These are phyloP conservation scores for Blastobasis lacticolella DNA, from an alignment of 2,888 invertebrate genomes.

Conservation along the genomic window DNA sequence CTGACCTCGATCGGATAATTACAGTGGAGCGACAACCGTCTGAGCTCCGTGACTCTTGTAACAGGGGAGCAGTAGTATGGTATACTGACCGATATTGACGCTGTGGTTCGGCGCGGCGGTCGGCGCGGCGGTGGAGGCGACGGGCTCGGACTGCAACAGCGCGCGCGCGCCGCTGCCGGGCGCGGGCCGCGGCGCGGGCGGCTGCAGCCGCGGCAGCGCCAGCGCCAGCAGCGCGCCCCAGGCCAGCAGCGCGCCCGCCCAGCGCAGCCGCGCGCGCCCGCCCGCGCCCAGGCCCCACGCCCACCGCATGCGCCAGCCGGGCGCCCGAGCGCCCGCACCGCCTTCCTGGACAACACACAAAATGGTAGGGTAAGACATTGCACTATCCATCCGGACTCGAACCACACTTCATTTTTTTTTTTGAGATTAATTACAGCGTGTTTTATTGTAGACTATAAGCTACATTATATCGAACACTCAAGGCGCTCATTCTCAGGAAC, in stretches of 20 bases:
- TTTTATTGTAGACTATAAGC: no score
- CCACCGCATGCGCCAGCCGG: background rate
- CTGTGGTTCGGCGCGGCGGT: conserved; percentile 11
- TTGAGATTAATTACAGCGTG: no score
- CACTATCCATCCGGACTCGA: no score
- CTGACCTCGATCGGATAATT: no score
- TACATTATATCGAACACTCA: no score
- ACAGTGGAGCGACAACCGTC: no score
- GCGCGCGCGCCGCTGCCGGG: conserved; percentile 25
- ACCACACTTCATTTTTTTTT: no score
- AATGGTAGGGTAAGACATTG: no score
- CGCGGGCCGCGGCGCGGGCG: conserved; percentile 23
- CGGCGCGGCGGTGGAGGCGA: conserved; percentile 19
- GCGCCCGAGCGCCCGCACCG: background rate
- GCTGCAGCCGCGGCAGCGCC: conserved; percentile 45
- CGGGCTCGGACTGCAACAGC: conserved; percentile 39
- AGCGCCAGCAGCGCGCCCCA: conserved; percentile 53
- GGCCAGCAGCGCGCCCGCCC: conserved; percentile 37
- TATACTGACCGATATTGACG: no score
- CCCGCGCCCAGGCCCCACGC: conserved; percentile 30
- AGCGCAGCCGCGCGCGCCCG: conserved; percentile 51
- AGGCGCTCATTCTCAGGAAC: no score
- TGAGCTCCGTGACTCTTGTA: no score
- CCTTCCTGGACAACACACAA: background rate
- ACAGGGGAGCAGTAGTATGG: no score